Conservation (phyloP, 2,113 vertebrate species). For the Eulemur rufifrons region DNA sequence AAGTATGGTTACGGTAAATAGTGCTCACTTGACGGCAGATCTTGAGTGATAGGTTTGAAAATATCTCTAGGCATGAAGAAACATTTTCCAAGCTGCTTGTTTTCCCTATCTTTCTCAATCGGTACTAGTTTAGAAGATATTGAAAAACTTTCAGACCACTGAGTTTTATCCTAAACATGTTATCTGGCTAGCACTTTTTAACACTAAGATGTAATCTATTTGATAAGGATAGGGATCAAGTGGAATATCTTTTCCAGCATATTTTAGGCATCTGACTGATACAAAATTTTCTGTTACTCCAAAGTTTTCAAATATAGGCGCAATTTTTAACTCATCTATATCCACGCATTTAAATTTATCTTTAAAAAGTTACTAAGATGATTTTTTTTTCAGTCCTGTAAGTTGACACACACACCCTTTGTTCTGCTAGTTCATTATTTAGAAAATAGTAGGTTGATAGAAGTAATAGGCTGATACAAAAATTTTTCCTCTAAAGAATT, state of each 20-base stretch:
- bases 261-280: background rate
- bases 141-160: background rate
- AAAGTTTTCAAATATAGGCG: background rate
- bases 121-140: background rate
- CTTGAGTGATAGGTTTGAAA: background rate
- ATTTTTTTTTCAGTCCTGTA: background rate
- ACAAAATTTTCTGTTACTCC: background rate
- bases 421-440: background rate
- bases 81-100: background rate
- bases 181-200: background rate
- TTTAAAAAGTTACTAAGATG: background rate
- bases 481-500: constrained; percentile 21
- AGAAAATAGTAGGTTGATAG: background rate
- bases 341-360: background rate
- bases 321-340: background rate
- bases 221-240: background rate
- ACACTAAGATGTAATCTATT: background rate
- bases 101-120: background rate
- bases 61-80: background rate
- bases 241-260: background rate
- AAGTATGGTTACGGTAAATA: background rate
- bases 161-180: background rate
- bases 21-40: background rate
- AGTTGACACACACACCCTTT: background rate
- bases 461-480: background rate